A percentile compares a stretch with the other conserved stretches of the same genome.
Conservation (phyloP, 2,113 vertebrate species). For the Puntigrus tetrazona region DNA sequence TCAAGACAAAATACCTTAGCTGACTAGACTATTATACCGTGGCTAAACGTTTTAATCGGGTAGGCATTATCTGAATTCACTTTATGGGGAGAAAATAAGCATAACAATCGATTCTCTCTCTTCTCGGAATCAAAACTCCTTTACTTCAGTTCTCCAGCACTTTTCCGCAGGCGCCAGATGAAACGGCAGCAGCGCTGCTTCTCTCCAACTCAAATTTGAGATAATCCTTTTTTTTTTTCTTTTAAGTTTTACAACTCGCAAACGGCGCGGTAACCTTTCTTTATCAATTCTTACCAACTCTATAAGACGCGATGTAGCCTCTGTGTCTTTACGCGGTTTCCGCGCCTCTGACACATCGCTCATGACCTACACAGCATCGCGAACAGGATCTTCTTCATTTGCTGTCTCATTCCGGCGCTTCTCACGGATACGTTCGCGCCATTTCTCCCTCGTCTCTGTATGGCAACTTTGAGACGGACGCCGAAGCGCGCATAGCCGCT, state of each 20-base stretch:
- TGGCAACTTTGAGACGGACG: constrained; percentile 68
- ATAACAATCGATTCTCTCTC: not conserved
- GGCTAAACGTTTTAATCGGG: not conserved
- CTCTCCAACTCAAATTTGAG: not conserved
- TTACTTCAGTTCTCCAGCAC: constrained; percentile 13
- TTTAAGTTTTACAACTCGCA: not conserved
- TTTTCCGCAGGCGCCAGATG: not conserved
- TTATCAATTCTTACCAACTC: too few species aligned
- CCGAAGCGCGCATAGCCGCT: constrained; percentile 68
- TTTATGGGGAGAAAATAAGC: not conserved
- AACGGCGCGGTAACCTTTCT: not conserved
- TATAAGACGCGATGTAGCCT: not conserved
- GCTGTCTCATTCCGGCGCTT: not conserved
- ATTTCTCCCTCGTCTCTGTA: constrained; percentile 43
- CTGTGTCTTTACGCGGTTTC: not conserved
- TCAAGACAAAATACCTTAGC: not conserved
- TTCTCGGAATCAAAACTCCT: not conserved
- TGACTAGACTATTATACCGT: not conserved
- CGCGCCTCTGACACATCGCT: not conserved
- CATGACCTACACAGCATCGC: not conserved
- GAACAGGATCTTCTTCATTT: constrained; percentile 3
- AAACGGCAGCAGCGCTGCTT: not conserved
- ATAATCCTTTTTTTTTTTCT: not conserved
- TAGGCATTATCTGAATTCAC: not conserved
- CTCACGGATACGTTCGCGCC: constrained; percentile 1